A percentile compares a stretch with the other conserved stretches of the same genome.
These are phyloP conservation scores for Holotrichia oblita DNA, from an alignment of 1,140 invertebrate genomes.

Conservation along the genomic window DNA sequence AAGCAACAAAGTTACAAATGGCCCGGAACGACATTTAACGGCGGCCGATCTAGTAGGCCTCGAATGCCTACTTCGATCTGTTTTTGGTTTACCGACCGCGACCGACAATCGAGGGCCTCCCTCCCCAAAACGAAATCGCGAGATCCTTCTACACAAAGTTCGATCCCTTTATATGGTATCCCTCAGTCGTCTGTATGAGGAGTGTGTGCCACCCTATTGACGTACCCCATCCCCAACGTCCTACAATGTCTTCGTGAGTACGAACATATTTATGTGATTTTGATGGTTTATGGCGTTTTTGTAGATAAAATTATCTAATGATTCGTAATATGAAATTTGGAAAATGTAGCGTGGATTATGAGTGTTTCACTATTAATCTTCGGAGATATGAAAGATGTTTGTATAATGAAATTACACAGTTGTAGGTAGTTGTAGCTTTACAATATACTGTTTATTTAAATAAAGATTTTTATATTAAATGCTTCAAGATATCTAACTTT, in stretches of 20 bases:
- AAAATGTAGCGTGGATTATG: too few relatives aligned
- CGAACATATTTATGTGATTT: slow-evolving; percentile 3
- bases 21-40: slow-evolving; percentile 56
- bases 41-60: slow-evolving; percentile 52
- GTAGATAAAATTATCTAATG: too few relatives aligned
- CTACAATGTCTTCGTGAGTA: background rate
- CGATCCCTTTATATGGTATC: slow-evolving; percentile 24
- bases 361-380: too few relatives aligned
- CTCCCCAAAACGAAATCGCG: slow-evolving; percentile 18
- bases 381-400: too few relatives aligned
- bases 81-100: slow-evolving; percentile 55
- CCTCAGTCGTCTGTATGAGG: background rate
- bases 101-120: slow-evolving; percentile 14
- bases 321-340: too few relatives aligned
- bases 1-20: slow-evolving; percentile 57
- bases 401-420: too few relatives aligned
- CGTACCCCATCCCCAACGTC: background rate
- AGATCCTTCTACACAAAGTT: slow-evolving; percentile 1
- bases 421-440: too few relatives aligned
- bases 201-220: background rate
- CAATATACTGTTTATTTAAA: too few relatives aligned
- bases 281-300: background rate
- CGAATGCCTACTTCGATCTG: slow-evolving; percentile 54
- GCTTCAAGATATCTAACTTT: too few relatives aligned
- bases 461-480: too few relatives aligned